Base-by-base conservation (phyloP, 2,113 vertebrate species). In the Alethe diademata region DNA sequence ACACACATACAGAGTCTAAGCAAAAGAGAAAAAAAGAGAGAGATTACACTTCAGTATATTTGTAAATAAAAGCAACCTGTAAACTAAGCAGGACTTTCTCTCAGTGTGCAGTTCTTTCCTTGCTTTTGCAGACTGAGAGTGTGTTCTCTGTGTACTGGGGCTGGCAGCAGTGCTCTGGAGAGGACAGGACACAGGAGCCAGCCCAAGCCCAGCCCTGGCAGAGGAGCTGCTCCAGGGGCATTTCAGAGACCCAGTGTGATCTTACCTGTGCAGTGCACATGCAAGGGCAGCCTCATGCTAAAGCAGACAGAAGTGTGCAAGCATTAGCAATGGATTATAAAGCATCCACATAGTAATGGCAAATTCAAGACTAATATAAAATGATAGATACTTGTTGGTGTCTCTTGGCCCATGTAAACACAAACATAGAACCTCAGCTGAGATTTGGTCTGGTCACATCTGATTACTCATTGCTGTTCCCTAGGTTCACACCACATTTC, bases 61-160 rank as follows among this genome's bases (percentile, higher is more conserved):
- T 98, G 98, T 98, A 98, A 98, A 98, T 98, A 98, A 98, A 97
- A 98, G 89, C 94, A 88, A 97, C 97, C 96, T 98, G 97, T 98
- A 98, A 98, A 98, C 98, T 56, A 94, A 92, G 88, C 61, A 72
- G 94, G 78, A 38, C 35, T 66, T 88, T 75, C 71, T 72, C 78
- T 87, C 85, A 54, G 76, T 5, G 91, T 95, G 88, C 83, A 79
- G 79, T 94, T 93, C 82, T 92, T 95, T 91, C 83, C 53, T 54
- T 60, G 86, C 23, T 23, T 61, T 91, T 29, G 78, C 73, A 75
- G 71, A 40, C 72, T 70, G 79, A 75, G 70, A 60, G n/a, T 1
- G 2, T 42, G 36, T 5, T 76, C 51, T 29, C 64, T 36, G 71
- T 76, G 2, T 13, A 3, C 38, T 4, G 31, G 42, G 33, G 24